phyloP scores from a whole-genome alignment of 2,888 invertebrate genomes.

The Coelinius sp. region DNA sequence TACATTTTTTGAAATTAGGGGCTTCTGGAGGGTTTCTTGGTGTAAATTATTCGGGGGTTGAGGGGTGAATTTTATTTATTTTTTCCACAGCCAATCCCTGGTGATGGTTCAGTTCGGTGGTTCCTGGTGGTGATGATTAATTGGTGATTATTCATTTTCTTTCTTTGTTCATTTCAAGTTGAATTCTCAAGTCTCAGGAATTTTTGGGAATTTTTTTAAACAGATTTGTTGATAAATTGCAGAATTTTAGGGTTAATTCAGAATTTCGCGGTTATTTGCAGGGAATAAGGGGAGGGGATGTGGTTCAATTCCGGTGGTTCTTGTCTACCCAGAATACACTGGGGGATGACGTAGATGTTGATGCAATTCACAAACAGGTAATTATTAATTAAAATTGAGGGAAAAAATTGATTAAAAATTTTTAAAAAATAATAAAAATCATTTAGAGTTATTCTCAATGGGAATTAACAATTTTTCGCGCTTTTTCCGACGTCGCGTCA shows the following conservation, averaged over 20 bases:
- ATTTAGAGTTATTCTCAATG: background rate
- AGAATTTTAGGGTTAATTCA: background rate
- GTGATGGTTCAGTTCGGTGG: no score
- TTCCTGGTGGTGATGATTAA: no score
- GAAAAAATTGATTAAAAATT: background rate
- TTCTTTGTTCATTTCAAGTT: no score
- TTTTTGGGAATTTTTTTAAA: background rate
- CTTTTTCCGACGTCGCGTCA: constrained; percentile 19
- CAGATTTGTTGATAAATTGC: no score
- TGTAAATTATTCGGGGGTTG: no score
- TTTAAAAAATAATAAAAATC: background rate
- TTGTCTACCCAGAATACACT: constrained; percentile 61
- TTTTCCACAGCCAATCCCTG: no score
- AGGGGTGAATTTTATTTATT: no score
- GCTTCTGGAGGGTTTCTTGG: no score
- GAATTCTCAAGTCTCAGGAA: background rate
- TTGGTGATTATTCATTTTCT: no score
- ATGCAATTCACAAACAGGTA: background rate
- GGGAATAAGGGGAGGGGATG: background rate
- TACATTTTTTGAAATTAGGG: no score
- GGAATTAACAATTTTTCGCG: background rate
- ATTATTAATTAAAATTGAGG: background rate
- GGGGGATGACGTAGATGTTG: constrained; percentile 1
- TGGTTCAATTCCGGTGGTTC: constrained; percentile 59
- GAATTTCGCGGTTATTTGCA: background rate